These are phyloP conservation scores for Riptortus pedestris DNA, from an alignment of 1,140 invertebrate species.

Conservation along the genomic window DNA sequence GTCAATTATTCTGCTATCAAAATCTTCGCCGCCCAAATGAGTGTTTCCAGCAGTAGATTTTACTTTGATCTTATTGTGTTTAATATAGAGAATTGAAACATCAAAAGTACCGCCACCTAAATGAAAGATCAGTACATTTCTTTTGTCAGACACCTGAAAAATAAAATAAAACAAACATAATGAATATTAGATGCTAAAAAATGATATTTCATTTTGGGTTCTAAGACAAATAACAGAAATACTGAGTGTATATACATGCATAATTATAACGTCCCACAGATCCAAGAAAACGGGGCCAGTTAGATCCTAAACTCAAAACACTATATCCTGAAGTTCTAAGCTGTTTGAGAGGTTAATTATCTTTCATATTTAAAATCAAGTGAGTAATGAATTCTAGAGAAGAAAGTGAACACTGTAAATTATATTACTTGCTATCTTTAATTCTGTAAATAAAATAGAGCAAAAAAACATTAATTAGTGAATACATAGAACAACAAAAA, in stretches of 20 bases:
- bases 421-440: too few species aligned
- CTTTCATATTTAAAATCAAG: too few species aligned
- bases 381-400: too few species aligned
- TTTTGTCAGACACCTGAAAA: slow-evolving; percentile 44
- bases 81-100: slow-evolving; percentile 89
- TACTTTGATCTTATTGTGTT: slow-evolving; percentile 90
- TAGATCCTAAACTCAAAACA: background rate
- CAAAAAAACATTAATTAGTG: too few species aligned
- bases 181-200: background rate
- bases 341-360: too few species aligned
- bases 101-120: slow-evolving; percentile 94
- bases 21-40: slow-evolving; percentile 95
- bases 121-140: slow-evolving; percentile 84
- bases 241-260: background rate
- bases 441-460: too few species aligned
- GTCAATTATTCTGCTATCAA: slow-evolving; percentile 90
- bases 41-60: slow-evolving; percentile 95
- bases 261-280: background rate
- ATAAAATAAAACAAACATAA: slow-evolving; percentile 31
- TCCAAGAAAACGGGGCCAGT: background rate
- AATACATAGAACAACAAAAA: too few species aligned
- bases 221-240: background rate
- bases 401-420: too few species aligned
- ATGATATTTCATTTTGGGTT: background rate
- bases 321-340: too few species aligned